Evolutionary conservation across 2,113 vertebrate species (phyloP).

Genomic region (Perca flavescens): DNA sequence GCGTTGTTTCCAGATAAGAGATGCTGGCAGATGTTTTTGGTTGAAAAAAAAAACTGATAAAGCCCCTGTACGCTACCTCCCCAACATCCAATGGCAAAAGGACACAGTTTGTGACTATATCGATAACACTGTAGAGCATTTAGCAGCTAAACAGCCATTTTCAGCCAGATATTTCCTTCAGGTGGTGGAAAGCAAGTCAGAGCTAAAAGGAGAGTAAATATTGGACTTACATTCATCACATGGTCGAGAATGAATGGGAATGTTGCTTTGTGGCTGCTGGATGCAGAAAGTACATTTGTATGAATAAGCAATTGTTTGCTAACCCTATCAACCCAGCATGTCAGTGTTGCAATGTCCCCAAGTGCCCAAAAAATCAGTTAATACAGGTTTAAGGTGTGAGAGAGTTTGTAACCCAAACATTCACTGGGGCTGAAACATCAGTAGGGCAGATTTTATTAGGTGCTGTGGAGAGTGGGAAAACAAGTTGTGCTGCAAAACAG

Average conservation of each 20-base stretch:
- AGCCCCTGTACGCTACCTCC: background rate
- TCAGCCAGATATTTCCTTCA: background rate
- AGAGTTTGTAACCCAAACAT: background rate
- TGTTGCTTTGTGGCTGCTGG: background rate
- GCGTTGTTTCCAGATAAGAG: background rate
- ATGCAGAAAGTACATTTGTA: background rate
- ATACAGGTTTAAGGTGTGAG: background rate
- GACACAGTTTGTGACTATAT: background rate
- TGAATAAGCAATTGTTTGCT: background rate
- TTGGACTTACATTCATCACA: background rate
- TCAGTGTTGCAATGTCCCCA: background rate
- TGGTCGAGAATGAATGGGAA: background rate
- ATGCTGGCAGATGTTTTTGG: background rate
- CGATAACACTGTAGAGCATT: background rate
- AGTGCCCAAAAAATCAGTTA: background rate
- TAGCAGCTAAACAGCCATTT: background rate
- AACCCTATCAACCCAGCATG: background rate
- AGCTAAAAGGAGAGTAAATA: no score
- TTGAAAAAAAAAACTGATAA: background rate
- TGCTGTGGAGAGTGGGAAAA: constrained; percentile 12
- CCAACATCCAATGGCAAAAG: background rate
- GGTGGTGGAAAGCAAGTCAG: background rate
- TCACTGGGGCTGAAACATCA: constrained; percentile 7
- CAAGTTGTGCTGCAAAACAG: background rate
- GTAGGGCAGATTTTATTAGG: constrained; percentile 17